Evolutionary conservation across 92 coral and sea anemone species (phyloP).

Genomic region (Meandrina meandrites): DNA sequence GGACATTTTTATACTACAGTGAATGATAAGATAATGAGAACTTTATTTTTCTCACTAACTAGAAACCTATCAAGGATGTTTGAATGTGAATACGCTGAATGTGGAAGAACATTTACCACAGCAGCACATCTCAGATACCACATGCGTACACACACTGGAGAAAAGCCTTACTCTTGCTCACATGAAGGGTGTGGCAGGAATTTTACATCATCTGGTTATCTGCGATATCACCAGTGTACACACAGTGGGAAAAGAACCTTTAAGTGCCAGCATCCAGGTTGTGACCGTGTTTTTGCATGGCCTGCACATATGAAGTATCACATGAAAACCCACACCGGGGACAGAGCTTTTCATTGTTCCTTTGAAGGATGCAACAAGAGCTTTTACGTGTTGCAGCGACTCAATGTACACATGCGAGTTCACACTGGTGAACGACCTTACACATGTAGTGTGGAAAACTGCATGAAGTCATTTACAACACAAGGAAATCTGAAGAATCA

Average conservation of each 20-base stretch:
- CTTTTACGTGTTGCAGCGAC: slow-evolving; percentile 85
- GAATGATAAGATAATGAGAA: no score
- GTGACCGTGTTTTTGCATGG: slow-evolving; percentile 95
- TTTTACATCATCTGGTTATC: slow-evolving; percentile 88
- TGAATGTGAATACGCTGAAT: slow-evolving; percentile 67
- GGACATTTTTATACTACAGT: no score
- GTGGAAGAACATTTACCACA: slow-evolving; percentile 63
- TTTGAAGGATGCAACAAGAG: slow-evolving; percentile 87
- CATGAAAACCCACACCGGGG: slow-evolving; percentile 87
- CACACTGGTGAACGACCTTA: slow-evolving; percentile 90
- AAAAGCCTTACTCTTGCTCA: slow-evolving; percentile 70
- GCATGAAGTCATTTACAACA: slow-evolving; percentile 82
- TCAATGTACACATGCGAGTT: slow-evolving; percentile 82
- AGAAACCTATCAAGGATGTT: slow-evolving; percentile 59
- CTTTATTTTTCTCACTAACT: slow-evolving; percentile 7
- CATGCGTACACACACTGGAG: slow-evolving; percentile 77
- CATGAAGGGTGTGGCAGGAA: slow-evolving; percentile 81
- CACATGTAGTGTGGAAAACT: slow-evolving; percentile 68
- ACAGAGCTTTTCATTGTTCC: slow-evolving; percentile 77
- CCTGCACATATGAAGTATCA: slow-evolving; percentile 92
- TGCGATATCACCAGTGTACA: slow-evolving; percentile 83
- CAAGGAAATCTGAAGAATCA: slow-evolving; percentile 91
- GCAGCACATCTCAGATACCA: slow-evolving; percentile 69
- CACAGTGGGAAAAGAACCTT: slow-evolving; percentile 88
- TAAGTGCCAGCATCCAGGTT: slow-evolving; percentile 84